Evolutionary conservation across 2,113 vertebrate species (phyloP).

Genomic region (Cheirogaleus medius): DNA sequence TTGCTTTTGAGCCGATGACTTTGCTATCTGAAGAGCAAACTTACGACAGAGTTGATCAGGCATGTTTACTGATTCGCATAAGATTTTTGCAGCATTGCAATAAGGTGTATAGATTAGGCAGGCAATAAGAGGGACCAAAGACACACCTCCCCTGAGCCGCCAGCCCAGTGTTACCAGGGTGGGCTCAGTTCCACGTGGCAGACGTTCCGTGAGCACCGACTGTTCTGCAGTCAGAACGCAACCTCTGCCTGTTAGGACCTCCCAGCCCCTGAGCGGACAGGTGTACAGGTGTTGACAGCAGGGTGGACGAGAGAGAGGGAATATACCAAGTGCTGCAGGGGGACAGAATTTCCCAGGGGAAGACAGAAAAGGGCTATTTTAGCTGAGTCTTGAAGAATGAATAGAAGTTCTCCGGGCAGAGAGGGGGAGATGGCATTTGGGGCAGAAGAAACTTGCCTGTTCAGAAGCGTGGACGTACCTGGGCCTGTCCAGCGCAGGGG

Average conservation of each 20-base stretch:
- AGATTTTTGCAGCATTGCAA: accelerated
- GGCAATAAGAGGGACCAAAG: neutral
- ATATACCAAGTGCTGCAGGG: accelerated
- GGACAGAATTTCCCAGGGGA: neutral
- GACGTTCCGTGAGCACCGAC: neutral
- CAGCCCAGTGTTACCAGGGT: neutral
- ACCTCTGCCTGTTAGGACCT: neutral
- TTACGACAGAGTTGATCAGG: accelerated
- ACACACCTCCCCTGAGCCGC: too few species aligned
- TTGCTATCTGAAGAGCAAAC: neutral
- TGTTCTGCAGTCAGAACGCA: neutral
- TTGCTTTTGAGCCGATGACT: accelerated
- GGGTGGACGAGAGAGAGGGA: accelerated
- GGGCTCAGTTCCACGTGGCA: neutral
- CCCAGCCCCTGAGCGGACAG: too few species aligned
- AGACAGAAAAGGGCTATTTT: neutral
- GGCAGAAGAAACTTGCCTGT: neutral
- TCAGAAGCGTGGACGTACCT: neutral
- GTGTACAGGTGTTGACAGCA: accelerated
- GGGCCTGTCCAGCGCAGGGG: neutral
- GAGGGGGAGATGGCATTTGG: neutral
- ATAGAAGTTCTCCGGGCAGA: neutral
- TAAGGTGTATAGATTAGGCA: neutral
- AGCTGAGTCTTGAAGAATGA: neutral
- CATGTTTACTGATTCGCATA: accelerated